phyloP scores from a whole-genome alignment of 2,888 invertebrate genomes.

The Thumatha senex region DNA sequence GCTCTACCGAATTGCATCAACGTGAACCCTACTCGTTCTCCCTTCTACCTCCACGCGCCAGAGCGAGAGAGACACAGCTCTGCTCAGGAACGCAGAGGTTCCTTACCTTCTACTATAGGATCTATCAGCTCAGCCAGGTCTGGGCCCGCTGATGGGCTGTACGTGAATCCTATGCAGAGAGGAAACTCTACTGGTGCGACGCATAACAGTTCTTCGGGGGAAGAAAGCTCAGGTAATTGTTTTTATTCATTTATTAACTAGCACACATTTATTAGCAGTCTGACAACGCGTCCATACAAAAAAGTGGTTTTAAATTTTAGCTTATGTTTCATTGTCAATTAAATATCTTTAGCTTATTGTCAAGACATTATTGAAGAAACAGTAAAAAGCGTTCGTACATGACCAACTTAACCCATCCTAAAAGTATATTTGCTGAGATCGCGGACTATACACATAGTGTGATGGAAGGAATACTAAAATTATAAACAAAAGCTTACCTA shows the following conservation, averaged over 20 bases:
- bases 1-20: conserved; percentile 82
- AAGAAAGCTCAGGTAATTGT: conserved; percentile 69
- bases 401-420: too few relatives aligned
- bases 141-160: conserved; percentile 90
- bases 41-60: conserved; percentile 91
- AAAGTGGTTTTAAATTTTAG: too few relatives aligned
- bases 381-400: too few relatives aligned
- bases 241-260: neutral
- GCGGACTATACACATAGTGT: too few relatives aligned
- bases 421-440: too few relatives aligned
- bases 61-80: conserved; percentile 64
- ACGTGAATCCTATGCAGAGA: conserved; percentile 91
- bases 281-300: too few relatives aligned
- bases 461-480: too few relatives aligned
- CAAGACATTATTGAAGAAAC: too few relatives aligned
- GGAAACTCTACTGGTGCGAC: conserved; percentile 53
- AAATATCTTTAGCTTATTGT: too few relatives aligned
- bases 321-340: too few relatives aligned
- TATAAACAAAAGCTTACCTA: too few relatives aligned
- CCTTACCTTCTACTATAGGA: conserved; percentile 64
- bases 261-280: neutral
- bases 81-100: conserved; percentile 62
- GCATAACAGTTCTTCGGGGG: conserved; percentile 72
- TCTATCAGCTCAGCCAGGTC: conserved; percentile 70
- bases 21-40: conserved; percentile 74